A percentile compares a stretch with the other conserved stretches of the same genome.
Evolutionary conservation across 2,113 vertebrate genomes (phyloP).

Genomic region (Mungos mungo): DNA sequence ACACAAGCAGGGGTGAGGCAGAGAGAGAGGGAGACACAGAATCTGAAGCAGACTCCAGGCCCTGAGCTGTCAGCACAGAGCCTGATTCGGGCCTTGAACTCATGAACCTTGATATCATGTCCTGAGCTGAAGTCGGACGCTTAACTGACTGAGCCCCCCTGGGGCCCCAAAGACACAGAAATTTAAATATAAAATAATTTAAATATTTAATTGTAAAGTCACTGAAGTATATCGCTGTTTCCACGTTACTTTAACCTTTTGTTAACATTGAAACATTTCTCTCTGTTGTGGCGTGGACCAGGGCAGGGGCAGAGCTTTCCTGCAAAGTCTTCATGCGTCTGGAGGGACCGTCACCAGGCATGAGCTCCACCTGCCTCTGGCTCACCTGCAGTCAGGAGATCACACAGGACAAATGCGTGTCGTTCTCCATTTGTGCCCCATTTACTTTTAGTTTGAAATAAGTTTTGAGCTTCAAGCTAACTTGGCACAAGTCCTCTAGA

Average conservation of each 20-base stretch:
- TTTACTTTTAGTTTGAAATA: too few species aligned
- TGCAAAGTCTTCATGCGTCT: fast-evolving
- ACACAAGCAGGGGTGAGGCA: too few species aligned
- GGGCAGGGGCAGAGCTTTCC: neutral
- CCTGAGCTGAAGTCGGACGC: too few species aligned
- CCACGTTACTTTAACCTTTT: neutral
- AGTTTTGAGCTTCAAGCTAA: neutral
- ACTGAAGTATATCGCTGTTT: neutral
- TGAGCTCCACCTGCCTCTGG: neutral
- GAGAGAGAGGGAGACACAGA: too few species aligned
- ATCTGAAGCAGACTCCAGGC: too few species aligned
- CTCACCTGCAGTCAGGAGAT: neutral
- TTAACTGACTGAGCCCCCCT: too few species aligned
- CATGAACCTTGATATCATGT: too few species aligned
- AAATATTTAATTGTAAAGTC: neutral
- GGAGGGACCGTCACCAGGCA: fast-evolving
- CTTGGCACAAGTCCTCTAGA: neutral
- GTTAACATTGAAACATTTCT: neutral
- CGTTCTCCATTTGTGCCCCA: neutral
- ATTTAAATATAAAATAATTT: neutral
- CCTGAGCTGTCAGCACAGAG: too few species aligned
- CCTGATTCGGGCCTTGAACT: too few species aligned
- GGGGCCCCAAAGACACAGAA: too few species aligned
- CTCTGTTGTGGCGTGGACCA: neutral
- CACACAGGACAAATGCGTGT: fast-evolving